A percentile compares a stretch with the other conserved stretches of the same genome.
These are phyloP conservation scores for Sinohyriopsis cumingii DNA, from an alignment of 2,888 invertebrate species.

Conservation along the genomic window DNA sequence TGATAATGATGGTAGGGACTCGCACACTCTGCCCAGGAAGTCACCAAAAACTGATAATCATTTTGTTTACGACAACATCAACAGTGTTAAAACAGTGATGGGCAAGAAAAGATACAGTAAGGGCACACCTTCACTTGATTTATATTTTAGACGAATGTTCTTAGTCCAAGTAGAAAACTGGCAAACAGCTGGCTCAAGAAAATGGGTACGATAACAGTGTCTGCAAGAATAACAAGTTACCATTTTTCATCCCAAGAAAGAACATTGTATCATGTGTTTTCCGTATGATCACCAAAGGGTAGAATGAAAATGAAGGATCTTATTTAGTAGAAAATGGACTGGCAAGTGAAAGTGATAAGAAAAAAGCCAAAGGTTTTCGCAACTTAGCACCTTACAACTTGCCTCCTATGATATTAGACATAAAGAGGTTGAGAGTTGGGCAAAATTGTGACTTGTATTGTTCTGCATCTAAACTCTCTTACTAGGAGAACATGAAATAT, in stretches of 20 bases:
- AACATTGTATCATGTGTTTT: conserved; percentile 14
- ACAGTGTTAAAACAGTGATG: background rate
- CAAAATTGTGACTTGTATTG: conserved; percentile 13
- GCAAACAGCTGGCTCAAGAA: conserved; percentile 6
- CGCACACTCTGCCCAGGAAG: conserved; percentile 5
- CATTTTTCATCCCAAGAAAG: conserved; percentile 18
- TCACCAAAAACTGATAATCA: conserved; percentile 1
- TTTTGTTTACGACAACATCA: background rate
- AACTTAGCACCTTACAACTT: conserved; percentile 8
- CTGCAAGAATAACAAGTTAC: conserved; percentile 13
- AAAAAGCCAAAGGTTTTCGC: conserved; percentile 2
- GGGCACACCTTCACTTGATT: no score
- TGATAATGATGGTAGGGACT: background rate
- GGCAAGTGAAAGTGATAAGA: conserved; percentile 15
- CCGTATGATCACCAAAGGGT: background rate
- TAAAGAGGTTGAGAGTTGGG: conserved; percentile 15
- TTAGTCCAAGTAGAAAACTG: no score
- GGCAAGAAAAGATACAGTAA: background rate
- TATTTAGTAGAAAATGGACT: conserved; percentile 6
- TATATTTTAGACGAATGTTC: no score
- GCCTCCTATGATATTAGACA: conserved; percentile 20
- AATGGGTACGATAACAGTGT: conserved; percentile 12
- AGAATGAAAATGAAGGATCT: conserved; percentile 8
- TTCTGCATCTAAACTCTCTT: conserved; percentile 6
- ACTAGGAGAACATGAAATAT: background rate